Base-by-base conservation (phyloP, 1,140 invertebrate genomes). In the Hormaphis cornu region DNA sequence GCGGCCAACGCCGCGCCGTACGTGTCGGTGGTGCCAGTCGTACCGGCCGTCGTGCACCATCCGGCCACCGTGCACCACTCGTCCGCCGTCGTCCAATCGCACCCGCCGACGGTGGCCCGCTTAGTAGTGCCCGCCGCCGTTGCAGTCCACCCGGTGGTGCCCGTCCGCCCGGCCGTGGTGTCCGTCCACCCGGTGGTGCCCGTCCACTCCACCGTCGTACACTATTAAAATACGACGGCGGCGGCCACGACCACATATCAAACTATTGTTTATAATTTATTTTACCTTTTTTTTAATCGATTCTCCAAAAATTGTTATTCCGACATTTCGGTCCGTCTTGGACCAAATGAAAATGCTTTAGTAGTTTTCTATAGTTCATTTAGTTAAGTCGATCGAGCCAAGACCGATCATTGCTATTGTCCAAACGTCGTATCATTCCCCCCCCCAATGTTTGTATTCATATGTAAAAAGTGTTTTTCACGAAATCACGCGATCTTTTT, bases 81-180 rank as follows among this genome's bases (percentile, higher is more conserved):
- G 24, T 63, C 59, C 8, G 18, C 59, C 12, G 59, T 63, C 10
- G 44, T 63, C 9, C 59, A 63, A 63, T 48, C 59, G 9, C 59
- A 63, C 12, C 59, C 59, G 0, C n/a, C 59, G 6, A 24, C 59
- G 1, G 20, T 44, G 0, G 16, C 35, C 40, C 35, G 22, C 0
- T 24, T 46, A 12, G 59, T 63, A 3, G 24, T 20, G 44, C n/a
- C 44, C 1, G 24, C 59, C 24, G 42, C 44, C 40, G 54, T 22
- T 12, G 56, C 20, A 14, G 58, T 44, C 24, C 40, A 61, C 6
- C 37, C 58, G 5, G 59, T 50, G 4, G 6, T 14, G 6, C 7
- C 14, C 14, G 7, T 8, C 42, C 42, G 12, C 16, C n/a, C 44
- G 0, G 24, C 59, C 24, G 42, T 61, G 22, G 54, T 22, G 4